Conservation (phyloP, 2,113 vertebrate genomes). For the Pavo muticus region DNA sequence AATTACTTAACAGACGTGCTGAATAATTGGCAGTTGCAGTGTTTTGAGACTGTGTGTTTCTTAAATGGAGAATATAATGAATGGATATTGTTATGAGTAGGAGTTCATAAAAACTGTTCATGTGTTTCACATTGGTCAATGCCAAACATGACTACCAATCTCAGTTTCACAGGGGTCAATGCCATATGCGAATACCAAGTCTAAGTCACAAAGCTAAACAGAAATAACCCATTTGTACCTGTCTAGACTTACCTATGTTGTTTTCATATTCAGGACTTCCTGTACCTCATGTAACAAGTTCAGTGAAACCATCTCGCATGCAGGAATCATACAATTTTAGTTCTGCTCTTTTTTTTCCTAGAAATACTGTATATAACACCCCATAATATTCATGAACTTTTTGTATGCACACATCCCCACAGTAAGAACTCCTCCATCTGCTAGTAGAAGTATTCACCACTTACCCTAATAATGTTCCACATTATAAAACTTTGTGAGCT, state of each 20-base stretch:
- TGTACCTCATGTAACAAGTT: background rate
- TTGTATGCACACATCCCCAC: background rate
- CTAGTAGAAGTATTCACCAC: background rate
- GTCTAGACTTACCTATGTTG: background rate
- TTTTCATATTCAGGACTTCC: background rate
- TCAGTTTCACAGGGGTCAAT: background rate
- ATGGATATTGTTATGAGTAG: background rate
- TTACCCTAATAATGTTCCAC: background rate
- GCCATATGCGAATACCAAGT: rapidly evolving
- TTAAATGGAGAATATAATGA: background rate
- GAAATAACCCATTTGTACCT: background rate
- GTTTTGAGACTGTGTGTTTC: background rate
- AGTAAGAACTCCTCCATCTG: background rate
- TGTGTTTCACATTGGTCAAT: background rate
- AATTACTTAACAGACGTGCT: background rate
- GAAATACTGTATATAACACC: background rate
- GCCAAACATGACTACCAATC: rapidly evolving
- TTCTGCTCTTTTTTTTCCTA: background rate
- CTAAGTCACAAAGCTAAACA: background rate
- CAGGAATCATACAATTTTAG: background rate
- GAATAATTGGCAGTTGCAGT: background rate
- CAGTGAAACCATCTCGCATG: background rate
- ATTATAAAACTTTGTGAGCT: background rate
- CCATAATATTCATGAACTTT: background rate
- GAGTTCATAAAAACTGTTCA: rapidly evolving